A percentile compares a stretch with the other conserved stretches of the same genome.
phyloP scores from a whole-genome alignment of 2,888 invertebrate species.

The Thymelicus acteon region DNA sequence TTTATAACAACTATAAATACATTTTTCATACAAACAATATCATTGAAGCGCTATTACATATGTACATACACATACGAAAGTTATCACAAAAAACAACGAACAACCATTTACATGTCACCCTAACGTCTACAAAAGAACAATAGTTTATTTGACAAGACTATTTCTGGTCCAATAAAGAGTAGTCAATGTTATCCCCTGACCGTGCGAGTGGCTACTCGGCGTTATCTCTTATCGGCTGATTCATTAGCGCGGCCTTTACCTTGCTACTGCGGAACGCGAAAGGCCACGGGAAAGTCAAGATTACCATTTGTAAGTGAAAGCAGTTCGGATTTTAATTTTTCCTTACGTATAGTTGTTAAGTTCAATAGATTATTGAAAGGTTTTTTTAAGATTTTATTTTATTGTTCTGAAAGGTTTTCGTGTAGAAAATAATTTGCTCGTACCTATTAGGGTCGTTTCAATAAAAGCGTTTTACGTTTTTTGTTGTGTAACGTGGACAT shows the following conservation, averaged over 20 bases:
- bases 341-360: neutral
- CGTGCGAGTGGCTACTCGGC: slow-evolving; percentile 17
- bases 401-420: neutral
- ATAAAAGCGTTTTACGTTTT: no score
- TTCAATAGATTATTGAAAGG: no score
- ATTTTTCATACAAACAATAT: no score
- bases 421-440: no score
- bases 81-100: no score
- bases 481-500: no score
- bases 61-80: no score
- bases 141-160: slow-evolving; percentile 6
- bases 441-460: no score
- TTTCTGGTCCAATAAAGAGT: slow-evolving; percentile 12
- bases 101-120: neutral
- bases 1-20: no score
- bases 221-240: slow-evolving; percentile 33
- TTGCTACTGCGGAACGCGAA: slow-evolving; percentile 15
- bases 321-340: neutral
- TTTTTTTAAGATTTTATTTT: neutral
- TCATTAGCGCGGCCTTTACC: slow-evolving; percentile 32
- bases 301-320: slow-evolving; percentile 2
- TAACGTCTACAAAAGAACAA: neutral
- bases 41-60: no score
- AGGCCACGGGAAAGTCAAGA: slow-evolving; percentile 32
- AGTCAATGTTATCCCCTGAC: slow-evolving; percentile 24